Evolutionary conservation across 2,113 vertebrate genomes (phyloP).

Genomic region (Copsychus sechellarum): DNA sequence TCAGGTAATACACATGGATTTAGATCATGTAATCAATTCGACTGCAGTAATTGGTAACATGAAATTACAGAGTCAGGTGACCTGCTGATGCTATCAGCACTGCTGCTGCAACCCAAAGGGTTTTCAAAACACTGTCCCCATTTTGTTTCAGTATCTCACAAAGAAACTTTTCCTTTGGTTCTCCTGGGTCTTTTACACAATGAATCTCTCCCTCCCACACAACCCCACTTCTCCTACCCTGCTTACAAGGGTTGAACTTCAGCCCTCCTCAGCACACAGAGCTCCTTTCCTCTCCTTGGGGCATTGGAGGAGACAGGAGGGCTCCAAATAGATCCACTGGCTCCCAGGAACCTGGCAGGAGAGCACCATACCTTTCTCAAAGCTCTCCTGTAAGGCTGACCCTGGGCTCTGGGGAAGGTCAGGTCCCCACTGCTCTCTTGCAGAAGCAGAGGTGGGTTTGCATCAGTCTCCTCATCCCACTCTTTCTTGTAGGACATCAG

Average conservation of each 20-base stretch:
- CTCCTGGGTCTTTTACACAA: neutral
- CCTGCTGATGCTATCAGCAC: neutral
- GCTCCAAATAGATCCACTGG: neutral
- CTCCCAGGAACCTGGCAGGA: neutral
- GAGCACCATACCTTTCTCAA: neutral
- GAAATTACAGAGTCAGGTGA: constrained; percentile 34
- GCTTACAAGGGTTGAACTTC: neutral
- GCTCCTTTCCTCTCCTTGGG: neutral
- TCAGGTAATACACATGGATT: constrained; percentile 51
- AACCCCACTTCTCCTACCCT: neutral
- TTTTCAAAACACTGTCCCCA: neutral
- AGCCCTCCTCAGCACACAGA: neutral
- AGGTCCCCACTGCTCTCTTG: neutral
- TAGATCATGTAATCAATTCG: constrained; percentile 44
- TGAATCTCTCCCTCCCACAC: neutral
- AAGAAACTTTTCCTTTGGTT: neutral
- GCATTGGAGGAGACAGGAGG: neutral
- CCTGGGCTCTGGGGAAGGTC: no score
- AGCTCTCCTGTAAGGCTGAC: neutral
- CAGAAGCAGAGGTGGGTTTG: neutral
- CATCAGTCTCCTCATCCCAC: fast-evolving
- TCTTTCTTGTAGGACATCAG: neutral
- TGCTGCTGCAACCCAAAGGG: neutral
- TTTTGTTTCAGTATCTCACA: neutral
- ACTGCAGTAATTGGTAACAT: constrained; percentile 38